Percentiles rank a stretch among this genome's conserved stretches.
Conservation (phyloP, 2,797 vertebrate species). For the Enteromius afrohamiltoni region DNA sequence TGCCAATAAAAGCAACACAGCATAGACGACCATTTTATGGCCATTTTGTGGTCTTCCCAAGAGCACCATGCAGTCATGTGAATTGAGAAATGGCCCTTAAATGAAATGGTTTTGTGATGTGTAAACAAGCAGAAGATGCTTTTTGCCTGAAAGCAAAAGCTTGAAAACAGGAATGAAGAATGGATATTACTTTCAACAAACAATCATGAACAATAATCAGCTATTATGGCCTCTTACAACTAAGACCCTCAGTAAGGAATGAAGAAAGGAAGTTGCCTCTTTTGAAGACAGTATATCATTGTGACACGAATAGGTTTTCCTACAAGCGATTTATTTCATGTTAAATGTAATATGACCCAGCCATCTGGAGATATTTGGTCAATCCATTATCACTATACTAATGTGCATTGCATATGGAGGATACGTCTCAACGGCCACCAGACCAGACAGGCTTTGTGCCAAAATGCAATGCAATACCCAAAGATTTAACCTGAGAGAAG, state of each 20-base stretch:
- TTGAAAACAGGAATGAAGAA: slow-evolving; percentile 6
- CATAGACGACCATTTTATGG: slow-evolving; percentile 23
- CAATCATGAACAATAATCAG: slow-evolving; percentile 12
- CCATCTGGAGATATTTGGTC: slow-evolving; percentile 46
- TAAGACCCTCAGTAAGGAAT: not conserved
- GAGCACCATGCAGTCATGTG: slow-evolving; percentile 53
- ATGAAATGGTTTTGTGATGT: slow-evolving; percentile 49
- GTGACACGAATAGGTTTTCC: not conserved
- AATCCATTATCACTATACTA: slow-evolving; percentile 42
- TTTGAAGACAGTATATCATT: slow-evolving; percentile 11
- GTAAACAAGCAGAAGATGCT: slow-evolving; percentile 47
- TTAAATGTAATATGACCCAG: slow-evolving; percentile 22
- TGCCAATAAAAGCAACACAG: slow-evolving; percentile 55
- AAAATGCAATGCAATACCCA: slow-evolving; percentile 9
- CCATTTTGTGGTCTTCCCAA: slow-evolving; percentile 31
- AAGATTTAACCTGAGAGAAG: slow-evolving; percentile 7
- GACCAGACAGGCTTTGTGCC: not conserved
- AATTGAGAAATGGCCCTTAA: slow-evolving; percentile 36
- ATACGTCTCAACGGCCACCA: slow-evolving; percentile 15
- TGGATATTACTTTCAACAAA: not conserved
- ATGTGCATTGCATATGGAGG: slow-evolving; percentile 14
- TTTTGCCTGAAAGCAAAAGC: not conserved
- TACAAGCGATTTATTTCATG: slow-evolving; percentile 19
- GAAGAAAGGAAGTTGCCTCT: slow-evolving; percentile 34
- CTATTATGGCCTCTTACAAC: not conserved